A percentile compares a stretch with the other conserved stretches of the same genome.
phyloP scores from a whole-genome alignment of 2,797 vertebrate genomes.

The Diplodus sargus region DNA sequence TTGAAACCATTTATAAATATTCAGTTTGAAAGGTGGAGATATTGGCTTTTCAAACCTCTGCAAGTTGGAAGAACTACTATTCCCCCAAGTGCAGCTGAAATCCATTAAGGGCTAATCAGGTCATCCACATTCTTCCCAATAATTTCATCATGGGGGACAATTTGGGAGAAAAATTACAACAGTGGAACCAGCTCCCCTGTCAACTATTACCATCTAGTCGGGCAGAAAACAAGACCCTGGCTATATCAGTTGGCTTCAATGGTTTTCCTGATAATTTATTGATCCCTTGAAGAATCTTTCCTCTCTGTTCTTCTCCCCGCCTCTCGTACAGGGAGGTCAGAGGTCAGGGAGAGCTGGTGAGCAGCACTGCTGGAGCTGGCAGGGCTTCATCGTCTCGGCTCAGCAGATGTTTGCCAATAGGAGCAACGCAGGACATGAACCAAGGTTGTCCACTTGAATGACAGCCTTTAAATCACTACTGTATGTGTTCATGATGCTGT shows the following conservation, averaged over 20 bases:
- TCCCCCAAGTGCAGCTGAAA: conserved; percentile 31
- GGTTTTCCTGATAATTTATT: conserved; percentile 6
- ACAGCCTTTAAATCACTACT: conserved; percentile 15
- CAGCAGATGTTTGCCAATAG: conserved; percentile 28
- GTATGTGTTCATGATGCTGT: neutral
- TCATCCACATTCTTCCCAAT: conserved; percentile 17
- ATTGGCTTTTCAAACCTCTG: conserved; percentile 7
- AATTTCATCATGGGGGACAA: conserved; percentile 16
- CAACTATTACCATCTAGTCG: conserved; percentile 36
- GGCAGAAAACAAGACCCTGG: neutral
- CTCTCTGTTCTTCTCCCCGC: neutral
- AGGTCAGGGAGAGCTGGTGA: conserved; percentile 18
- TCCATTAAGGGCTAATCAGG: conserved; percentile 1
- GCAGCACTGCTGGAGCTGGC: neutral
- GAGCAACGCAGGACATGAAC: conserved; percentile 5
- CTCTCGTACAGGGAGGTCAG: conserved; percentile 3
- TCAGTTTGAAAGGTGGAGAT: neutral
- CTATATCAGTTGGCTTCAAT: conserved; percentile 1
- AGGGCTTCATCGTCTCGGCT: neutral
- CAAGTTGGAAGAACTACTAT: conserved; percentile 9
- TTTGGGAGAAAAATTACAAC: neutral
- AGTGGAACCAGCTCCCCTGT: neutral
- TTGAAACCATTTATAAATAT: neutral
- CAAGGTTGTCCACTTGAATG: conserved; percentile 27
- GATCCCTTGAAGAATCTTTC: neutral